phyloP scores from a whole-genome alignment of 2,797 vertebrate genomes.

The Decapterus maruadsi region DNA sequence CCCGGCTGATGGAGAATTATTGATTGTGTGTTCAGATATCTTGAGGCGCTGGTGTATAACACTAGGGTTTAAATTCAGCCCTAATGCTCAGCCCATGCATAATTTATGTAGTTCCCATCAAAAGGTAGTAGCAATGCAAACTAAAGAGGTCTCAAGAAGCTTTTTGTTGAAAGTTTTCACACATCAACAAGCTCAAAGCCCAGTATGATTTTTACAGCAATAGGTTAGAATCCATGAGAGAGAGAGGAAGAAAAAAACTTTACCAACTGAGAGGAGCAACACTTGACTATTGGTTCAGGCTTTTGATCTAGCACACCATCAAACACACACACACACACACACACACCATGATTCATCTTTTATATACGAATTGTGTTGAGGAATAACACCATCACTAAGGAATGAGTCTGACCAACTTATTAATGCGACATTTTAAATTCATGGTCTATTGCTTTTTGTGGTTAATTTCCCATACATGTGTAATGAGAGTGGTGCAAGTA shows the following conservation, averaged over 20 bases:
- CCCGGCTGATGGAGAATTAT: slow-evolving; percentile 85
- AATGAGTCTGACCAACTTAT: slow-evolving; percentile 37
- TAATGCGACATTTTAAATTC: slow-evolving; percentile 63
- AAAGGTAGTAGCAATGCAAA: slow-evolving; percentile 83
- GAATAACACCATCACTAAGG: slow-evolving; percentile 33
- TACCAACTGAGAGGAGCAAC: slow-evolving; percentile 26
- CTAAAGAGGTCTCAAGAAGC: slow-evolving; percentile 79
- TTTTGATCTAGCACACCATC: slow-evolving; percentile 46
- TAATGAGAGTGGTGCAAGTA: slow-evolving; percentile 57
- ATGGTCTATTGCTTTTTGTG: slow-evolving; percentile 52
- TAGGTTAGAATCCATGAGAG: slow-evolving; percentile 61
- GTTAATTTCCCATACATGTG: slow-evolving; percentile 69
- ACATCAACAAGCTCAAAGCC: slow-evolving; percentile 79
- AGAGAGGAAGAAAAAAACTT: slow-evolving; percentile 16
- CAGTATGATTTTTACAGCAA: slow-evolving; percentile 67
- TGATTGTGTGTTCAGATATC: slow-evolving; percentile 87
- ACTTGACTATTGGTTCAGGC: neutral
- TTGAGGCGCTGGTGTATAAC: slow-evolving; percentile 84
- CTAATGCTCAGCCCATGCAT: slow-evolving; percentile 84
- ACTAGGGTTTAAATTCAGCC: slow-evolving; percentile 83
- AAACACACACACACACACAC: neutral
- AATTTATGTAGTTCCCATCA: slow-evolving; percentile 86
- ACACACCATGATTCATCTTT: slow-evolving; percentile 39
- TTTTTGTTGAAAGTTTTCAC: slow-evolving; percentile 84
- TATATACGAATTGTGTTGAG: slow-evolving; percentile 34